Base-by-base conservation (phyloP, 2,797 vertebrate genomes). In the Sebastes nivosus region DNA sequence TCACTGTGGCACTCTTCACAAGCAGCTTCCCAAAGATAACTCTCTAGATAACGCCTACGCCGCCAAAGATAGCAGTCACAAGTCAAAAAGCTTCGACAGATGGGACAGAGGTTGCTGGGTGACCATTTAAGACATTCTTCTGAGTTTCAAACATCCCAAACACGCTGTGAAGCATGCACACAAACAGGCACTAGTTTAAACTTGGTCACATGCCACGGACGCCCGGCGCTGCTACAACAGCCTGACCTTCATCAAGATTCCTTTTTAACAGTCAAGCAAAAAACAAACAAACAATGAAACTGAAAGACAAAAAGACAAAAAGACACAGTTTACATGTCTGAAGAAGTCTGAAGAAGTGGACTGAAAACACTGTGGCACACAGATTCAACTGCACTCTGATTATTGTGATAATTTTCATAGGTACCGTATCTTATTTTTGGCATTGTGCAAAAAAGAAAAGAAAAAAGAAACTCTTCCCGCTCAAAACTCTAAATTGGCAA, bases 401-500 rank as follows among this genome's bases (percentile, higher is more conserved):
- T 87, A 85, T 54, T 76, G 73, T 72, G 59, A 85, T 72, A 34
- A 57, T 73, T 83, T 70, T 89, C 87, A 87, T 63, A 75, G 64
- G 91, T 91, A 91, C 89, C 86, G 4, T 84, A 50, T 61, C 22
- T 68, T 67, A 63, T 93, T 94, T 95, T 94, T 94, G 95, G 93
- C 94, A 93, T 96, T 90, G 90, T 92, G 92, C 89, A 93, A 94
- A 90, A 72, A 61, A 42, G 60, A 61, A 66, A 27, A 78, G 38
- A 20, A 9, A 76, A 85, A 55, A 72, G 0, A 68, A 86, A 71
- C 27, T 50, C 36, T 65, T 85, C 32, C 83, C 89, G 76, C 46
- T 80, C 20, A 77, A 84, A 90, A 71, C 52, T 88, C 54, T 77
- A 70, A 84, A 80, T 71, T 86, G 82, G 83, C 70, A 83, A 83